phyloP scores from a whole-genome alignment of 2,888 invertebrate species.

The Caradrina kadenii region DNA sequence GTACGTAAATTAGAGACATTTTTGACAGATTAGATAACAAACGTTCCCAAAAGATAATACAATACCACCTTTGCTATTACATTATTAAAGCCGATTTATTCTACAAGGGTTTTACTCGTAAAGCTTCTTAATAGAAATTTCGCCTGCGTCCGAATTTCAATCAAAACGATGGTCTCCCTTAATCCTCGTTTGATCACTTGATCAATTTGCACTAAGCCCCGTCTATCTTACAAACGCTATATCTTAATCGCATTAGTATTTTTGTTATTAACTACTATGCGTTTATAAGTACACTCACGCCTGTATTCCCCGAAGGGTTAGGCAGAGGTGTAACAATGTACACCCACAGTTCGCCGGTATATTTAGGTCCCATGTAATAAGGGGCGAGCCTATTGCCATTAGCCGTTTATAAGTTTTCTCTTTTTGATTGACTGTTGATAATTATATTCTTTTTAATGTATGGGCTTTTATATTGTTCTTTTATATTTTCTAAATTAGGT shows the following conservation, averaged over 20 bases:
- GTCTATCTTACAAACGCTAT: slow-evolving; percentile 59
- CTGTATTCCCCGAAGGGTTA: too few relatives aligned
- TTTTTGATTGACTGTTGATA: background rate
- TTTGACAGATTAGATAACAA: too few relatives aligned
- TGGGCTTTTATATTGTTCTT: too few relatives aligned
- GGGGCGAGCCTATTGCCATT: too few relatives aligned
- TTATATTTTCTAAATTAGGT: too few relatives aligned
- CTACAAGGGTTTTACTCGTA: slow-evolving; percentile 16
- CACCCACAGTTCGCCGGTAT: too few relatives aligned
- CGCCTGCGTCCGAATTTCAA: slow-evolving; percentile 39
- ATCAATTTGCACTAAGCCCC: slow-evolving; percentile 73
- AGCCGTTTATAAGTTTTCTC: background rate
- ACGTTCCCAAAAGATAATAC: too few relatives aligned
- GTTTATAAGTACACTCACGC: background rate
- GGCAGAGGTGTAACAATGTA: too few relatives aligned
- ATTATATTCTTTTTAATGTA: background rate
- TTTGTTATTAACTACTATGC: slow-evolving; percentile 24
- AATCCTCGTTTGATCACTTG: slow-evolving; percentile 71
- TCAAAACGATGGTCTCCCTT: slow-evolving; percentile 54
- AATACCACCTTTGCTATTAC: background rate
- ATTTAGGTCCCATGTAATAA: too few relatives aligned
- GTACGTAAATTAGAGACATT: too few relatives aligned
- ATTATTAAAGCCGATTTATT: slow-evolving; percentile 12
- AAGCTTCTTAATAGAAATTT: slow-evolving; percentile 41
- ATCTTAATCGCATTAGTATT: slow-evolving; percentile 61